Percentiles rank a stretch among this genome's conserved stretches.
These are phyloP conservation scores for Lota lota DNA, from an alignment of 2,113 vertebrate species.

Conservation along the genomic window DNA sequence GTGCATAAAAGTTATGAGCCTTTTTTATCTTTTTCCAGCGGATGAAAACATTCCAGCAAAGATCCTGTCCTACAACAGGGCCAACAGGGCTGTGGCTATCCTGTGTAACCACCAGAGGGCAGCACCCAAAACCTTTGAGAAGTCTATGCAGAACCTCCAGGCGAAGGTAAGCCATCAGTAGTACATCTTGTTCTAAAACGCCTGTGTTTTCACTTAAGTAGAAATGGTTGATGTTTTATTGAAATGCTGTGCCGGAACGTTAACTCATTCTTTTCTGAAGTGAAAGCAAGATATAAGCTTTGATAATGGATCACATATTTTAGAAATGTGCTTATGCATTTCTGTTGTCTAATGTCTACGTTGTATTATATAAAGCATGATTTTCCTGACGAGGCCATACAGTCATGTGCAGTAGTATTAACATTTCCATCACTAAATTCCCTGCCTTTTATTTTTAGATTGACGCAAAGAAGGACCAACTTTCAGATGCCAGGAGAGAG, in stretches of 20 bases:
- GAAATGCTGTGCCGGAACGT: too few relatives aligned
- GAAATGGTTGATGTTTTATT: too few relatives aligned
- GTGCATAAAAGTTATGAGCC: too few relatives aligned
- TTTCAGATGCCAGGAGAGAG: slow-evolving; percentile 88
- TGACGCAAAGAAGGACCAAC: slow-evolving; percentile 94
- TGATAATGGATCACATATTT: too few relatives aligned
- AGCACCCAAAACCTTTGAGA: slow-evolving; percentile 96
- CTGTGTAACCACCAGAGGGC: slow-evolving; percentile 99
- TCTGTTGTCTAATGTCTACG: too few relatives aligned
- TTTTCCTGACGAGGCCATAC: neutral
- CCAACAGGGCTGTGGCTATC: slow-evolving; percentile 97
- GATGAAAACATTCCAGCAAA: slow-evolving; percentile 94
- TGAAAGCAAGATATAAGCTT: too few relatives aligned
- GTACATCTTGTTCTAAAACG: too few relatives aligned
- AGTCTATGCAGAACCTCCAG: slow-evolving; percentile 98
- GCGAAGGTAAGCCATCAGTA: slow-evolving; percentile 76
- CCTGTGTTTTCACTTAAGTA: too few relatives aligned
- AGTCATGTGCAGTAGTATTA: neutral
- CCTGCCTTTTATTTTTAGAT: slow-evolving; percentile 71
- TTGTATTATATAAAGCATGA: too few relatives aligned
- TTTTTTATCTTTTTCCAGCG: slow-evolving; percentile 59
- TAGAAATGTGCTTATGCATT: too few relatives aligned
- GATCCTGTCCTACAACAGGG: slow-evolving; percentile 97
- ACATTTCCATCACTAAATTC: neutral
- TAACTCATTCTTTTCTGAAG: too few relatives aligned